phyloP scores from a whole-genome alignment of 2,888 invertebrate species.

The Caenorhabditis auriculariae region DNA sequence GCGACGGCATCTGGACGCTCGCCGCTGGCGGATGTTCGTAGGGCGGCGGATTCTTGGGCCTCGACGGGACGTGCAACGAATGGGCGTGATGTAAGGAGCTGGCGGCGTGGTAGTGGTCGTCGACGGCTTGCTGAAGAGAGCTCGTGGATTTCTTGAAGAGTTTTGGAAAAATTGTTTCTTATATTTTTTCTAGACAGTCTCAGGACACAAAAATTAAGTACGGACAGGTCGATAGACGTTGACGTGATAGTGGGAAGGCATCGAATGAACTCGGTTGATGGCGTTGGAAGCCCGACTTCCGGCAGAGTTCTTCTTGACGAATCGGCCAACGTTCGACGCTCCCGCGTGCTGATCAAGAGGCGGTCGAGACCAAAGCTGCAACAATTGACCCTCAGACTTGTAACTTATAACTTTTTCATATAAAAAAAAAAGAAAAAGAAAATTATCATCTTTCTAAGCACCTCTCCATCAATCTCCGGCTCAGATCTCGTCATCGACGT shows the following conservation, averaged over 20 bases:
- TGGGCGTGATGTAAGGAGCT: slow-evolving; percentile 23
- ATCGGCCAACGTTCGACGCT: slow-evolving; percentile 17
- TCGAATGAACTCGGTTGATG: slow-evolving; percentile 50
- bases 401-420: no score
- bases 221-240: no score
- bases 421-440: no score
- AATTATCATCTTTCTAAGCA: no score
- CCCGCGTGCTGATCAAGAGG: slow-evolving; percentile 6
- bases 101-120: slow-evolving; percentile 6
- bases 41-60: slow-evolving; percentile 34
- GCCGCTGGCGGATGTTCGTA: slow-evolving; percentile 15
- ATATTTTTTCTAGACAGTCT: no score
- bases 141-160: no score
- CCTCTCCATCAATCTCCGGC: slow-evolving; percentile 20
- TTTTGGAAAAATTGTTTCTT: no score
- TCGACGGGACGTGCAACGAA: slow-evolving; percentile 24
- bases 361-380: slow-evolving; percentile 15
- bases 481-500: slow-evolving; percentile 22
- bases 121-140: slow-evolving; percentile 11
- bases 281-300: slow-evolving; percentile 27
- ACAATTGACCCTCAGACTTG: no score
- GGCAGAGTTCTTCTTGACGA: slow-evolving; percentile 38
- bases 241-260: slow-evolving; percentile 46
- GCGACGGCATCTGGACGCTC: not conserved
- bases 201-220: no score